phyloP scores from a whole-genome alignment of 2,113 vertebrate species.

The Pteropus alecto region DNA sequence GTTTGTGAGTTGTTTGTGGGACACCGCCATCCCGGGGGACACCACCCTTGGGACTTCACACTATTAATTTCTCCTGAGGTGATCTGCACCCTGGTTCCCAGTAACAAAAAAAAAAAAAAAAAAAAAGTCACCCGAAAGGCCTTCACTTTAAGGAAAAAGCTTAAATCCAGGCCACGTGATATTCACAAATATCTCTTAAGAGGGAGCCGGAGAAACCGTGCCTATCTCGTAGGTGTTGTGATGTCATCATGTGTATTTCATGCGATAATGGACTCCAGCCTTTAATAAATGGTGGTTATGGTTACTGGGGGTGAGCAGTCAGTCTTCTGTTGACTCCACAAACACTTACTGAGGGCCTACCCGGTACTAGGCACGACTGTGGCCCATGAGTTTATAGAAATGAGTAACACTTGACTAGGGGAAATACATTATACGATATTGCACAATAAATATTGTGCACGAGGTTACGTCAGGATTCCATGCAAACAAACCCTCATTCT shows the following conservation, averaged over 20 bases:
- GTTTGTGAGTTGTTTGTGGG: background rate
- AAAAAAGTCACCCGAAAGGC: background rate
- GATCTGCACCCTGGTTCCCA: background rate
- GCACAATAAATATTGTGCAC: background rate
- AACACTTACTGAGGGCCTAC: background rate
- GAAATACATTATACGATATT: background rate
- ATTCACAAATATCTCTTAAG: background rate
- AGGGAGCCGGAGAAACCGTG: background rate
- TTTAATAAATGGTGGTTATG: background rate
- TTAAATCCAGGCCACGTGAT: background rate
- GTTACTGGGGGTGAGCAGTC: background rate
- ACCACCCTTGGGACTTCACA: background rate
- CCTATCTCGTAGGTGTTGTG: background rate
- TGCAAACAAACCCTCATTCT: background rate
- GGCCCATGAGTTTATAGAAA: background rate
- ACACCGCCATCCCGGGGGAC: background rate
- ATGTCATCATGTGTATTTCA: background rate
- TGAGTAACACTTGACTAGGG: background rate
- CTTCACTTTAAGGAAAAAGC: background rate
- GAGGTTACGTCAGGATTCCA: background rate
- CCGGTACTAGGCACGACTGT: background rate
- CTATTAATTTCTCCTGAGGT: background rate
- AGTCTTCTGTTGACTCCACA: background rate
- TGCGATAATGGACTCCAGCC: fast-evolving
- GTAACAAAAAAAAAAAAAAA: background rate